These are phyloP conservation scores for Ips typographus DNA, from an alignment of 1,140 invertebrate genomes.

Conservation along the genomic window DNA sequence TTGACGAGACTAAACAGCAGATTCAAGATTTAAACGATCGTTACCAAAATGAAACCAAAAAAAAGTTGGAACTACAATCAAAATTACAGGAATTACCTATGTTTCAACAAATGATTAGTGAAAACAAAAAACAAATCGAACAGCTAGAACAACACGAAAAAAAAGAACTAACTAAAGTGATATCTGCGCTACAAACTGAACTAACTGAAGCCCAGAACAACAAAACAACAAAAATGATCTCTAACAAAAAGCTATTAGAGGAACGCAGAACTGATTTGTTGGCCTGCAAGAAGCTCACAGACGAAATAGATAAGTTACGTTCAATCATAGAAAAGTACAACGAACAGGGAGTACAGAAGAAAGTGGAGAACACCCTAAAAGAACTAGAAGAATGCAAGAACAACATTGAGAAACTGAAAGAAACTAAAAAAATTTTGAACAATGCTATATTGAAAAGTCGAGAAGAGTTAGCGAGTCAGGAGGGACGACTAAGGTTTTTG, in stretches of 20 bases:
- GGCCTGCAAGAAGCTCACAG: constrained; percentile 45
- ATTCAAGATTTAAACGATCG: constrained; percentile 41
- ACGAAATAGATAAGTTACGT: constrained; percentile 43
- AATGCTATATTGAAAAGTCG: constrained; percentile 38
- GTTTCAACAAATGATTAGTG: constrained; percentile 37
- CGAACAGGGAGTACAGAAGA: constrained; percentile 26
- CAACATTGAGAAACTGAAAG: constrained; percentile 28
- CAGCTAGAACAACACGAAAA: constrained; percentile 5
- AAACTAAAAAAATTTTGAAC: constrained; percentile 35
- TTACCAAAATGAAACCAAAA: constrained; percentile 37
- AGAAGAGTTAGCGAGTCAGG: constrained; percentile 39
- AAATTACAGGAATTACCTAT: constrained; percentile 41
- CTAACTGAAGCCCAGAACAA: constrained; percentile 25
- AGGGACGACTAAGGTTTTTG: constrained; percentile 37
- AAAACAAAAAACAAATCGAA: constrained; percentile 14
- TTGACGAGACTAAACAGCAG: constrained; percentile 38
- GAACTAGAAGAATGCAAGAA: constrained; percentile 30
- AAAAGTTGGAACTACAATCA: constrained; percentile 42
- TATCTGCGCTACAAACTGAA: constrained; percentile 13
- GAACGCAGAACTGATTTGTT: constrained; percentile 45
- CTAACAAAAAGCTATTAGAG: constrained; percentile 47
- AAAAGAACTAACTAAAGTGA: constrained; percentile 48
- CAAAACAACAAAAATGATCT: background rate
- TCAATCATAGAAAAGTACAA: constrained; percentile 37
- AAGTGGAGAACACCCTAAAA: constrained; percentile 31